phyloP scores from a whole-genome alignment of 2,113 vertebrate species.

The Chionis minor region DNA sequence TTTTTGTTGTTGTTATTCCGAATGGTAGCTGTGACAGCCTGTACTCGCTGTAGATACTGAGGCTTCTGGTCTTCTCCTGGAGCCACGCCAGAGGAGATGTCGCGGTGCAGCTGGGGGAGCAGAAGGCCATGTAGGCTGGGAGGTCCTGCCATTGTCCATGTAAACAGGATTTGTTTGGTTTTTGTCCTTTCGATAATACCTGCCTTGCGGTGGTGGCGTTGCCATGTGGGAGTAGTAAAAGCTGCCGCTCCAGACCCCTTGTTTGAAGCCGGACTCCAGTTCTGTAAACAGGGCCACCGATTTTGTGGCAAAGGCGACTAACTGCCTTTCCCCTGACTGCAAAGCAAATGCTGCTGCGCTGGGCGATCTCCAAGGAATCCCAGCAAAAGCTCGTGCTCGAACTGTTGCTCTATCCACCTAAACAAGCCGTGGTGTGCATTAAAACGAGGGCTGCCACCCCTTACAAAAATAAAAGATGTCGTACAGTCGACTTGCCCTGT shows the following conservation, averaged over 20 bases:
- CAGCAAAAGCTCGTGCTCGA: neutral
- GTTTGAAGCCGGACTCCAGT: neutral
- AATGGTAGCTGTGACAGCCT: neutral
- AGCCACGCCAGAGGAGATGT: neutral
- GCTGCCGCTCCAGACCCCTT: neutral
- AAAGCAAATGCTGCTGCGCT: accelerated
- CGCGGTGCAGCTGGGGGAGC: neutral
- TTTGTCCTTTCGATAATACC: neutral
- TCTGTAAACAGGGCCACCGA: accelerated
- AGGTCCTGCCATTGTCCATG: neutral
- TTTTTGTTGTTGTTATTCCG: neutral
- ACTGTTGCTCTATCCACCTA: neutral
- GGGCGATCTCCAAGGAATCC: neutral
- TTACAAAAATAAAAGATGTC: neutral
- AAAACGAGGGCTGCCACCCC: accelerated
- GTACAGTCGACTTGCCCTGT: neutral
- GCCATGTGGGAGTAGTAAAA: neutral
- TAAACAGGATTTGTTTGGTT: neutral
- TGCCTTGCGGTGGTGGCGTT: neutral
- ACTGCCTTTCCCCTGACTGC: neutral
- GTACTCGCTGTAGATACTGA: neutral
- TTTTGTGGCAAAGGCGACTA: neutral
- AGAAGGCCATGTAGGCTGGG: neutral
- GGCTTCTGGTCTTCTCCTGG: neutral
- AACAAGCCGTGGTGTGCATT: neutral